phyloP scores from a whole-genome alignment of 2,113 vertebrate genomes.

The Kryptolebias marmoratus region DNA sequence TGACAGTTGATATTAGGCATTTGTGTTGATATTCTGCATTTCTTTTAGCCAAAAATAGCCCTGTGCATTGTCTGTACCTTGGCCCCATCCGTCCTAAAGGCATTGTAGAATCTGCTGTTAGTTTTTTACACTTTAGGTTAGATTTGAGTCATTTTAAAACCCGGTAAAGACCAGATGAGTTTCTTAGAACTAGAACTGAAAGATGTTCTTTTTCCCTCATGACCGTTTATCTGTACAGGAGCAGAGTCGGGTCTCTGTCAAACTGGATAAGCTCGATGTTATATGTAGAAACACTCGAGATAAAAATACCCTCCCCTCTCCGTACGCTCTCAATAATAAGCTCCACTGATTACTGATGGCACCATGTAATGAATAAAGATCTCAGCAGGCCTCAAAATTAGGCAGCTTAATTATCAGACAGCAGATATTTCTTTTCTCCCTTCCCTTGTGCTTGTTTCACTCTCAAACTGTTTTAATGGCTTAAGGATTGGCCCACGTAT shows the following conservation, averaged over 20 bases:
- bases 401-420: constrained; percentile 61
- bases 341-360: constrained; percentile 67
- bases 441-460: constrained; percentile 29
- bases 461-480: constrained; percentile 52
- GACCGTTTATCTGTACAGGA: neutral
- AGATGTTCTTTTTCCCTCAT: too few relatives aligned
- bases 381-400: constrained; percentile 57
- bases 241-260: neutral
- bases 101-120: too few relatives aligned
- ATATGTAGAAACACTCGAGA: neutral
- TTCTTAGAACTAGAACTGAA: too few relatives aligned
- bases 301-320: constrained; percentile 59
- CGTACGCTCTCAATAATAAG: constrained; percentile 56
- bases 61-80: too few relatives aligned
- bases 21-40: too few relatives aligned
- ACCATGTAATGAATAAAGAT: constrained; percentile 70
- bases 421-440: constrained; percentile 49
- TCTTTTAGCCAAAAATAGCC: too few relatives aligned
- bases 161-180: too few relatives aligned
- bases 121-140: too few relatives aligned
- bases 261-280: neutral
- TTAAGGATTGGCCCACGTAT: constrained; percentile 44
- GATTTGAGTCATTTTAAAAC: too few relatives aligned
- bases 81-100: too few relatives aligned
- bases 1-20: too few relatives aligned